Conservation (phyloP, 2,888 invertebrate genomes). For the Microplitis deprimator region DNA sequence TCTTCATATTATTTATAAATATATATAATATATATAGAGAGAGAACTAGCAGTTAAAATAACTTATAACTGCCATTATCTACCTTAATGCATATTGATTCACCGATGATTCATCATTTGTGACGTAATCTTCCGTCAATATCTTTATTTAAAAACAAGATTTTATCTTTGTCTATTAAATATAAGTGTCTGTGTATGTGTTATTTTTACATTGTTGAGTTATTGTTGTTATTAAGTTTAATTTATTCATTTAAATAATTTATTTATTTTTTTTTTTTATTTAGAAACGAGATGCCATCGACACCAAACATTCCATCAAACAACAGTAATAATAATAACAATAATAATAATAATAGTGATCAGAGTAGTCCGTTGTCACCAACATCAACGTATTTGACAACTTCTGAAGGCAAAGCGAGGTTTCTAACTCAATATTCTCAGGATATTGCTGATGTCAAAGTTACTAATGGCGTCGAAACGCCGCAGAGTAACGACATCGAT, state of each 20-base stretch:
- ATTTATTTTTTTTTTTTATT: constrained; percentile 41
- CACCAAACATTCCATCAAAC: constrained; percentile 58
- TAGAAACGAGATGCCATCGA: constrained; percentile 64
- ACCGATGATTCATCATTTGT: constrained; percentile 23
- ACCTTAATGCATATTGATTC: constrained; percentile 25
- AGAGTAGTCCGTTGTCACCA: constrained; percentile 74
- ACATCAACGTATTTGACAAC: constrained; percentile 79
- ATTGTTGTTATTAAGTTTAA: not conserved
- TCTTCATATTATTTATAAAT: not conserved
- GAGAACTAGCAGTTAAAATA: not conserved
- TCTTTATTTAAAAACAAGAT: constrained; percentile 8
- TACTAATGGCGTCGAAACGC: constrained; percentile 48
- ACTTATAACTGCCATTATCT: not conserved
- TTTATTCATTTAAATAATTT: not conserved
- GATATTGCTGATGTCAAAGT: constrained; percentile 71
- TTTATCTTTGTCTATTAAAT: not conserved
- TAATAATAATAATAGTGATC: constrained; percentile 64
- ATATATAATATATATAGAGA: no score
- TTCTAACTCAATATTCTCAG: constrained; percentile 76
- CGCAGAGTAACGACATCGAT: constrained; percentile 63
- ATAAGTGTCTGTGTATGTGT: not conserved
- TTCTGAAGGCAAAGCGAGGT: constrained; percentile 79
- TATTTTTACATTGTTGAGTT: not conserved
- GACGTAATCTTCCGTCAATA: constrained; percentile 41
- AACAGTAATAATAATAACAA: not conserved